Evolutionary conservation across 2,888 invertebrate species (phyloP), one percentile per base, ranked within the genome.

Genomic region (Cheilosia vernalis): DNA sequence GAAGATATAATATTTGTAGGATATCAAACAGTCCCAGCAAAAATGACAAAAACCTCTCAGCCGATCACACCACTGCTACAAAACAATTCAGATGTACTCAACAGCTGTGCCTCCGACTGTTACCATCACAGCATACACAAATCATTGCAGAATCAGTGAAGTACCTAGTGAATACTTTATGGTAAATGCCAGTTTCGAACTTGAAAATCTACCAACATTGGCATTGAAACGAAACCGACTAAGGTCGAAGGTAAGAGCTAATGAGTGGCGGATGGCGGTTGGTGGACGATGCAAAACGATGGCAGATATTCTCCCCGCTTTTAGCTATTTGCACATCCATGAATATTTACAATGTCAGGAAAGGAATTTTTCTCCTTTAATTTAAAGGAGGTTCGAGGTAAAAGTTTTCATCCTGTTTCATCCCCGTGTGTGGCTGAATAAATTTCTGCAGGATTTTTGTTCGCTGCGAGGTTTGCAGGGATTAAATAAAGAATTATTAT

Each of bases 191-290:
- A 37, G 37, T 27, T 33, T 44, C 44, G 66, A 67, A 80, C 79
- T 80, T 80, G 73, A 74, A 61, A 61, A 47, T 55, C 53, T 44
- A 73, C 79, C 66, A 80, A 60, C 42, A 58, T 74, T 73, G 60
- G 19, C 73, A 67, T 67, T 70, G 63, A 60, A 60, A 61, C 42
- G 33, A 72, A 44, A 53, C 56, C 37, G 17, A 44, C 66, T 55
- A 73, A 66, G 37, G 72, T 44, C 40, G 47, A 44, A 27, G 33
- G 33, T 33, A 40, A 58, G 21, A n/a, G 19, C 33, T 49, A 27
- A n/a, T 40, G 37, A 51, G 24, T 13, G 53, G 37, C 33, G 4
- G 30, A 15, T 13, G 44, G 24, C 61, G 24, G 24, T 24, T 2
- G 24, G 24, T 24, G 24, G 24, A 2, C 24, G 1, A 44, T 55